These are phyloP conservation scores for Mirounga angustirostris DNA, from an alignment of 2,113 vertebrate genomes.

Conservation along the genomic window DNA sequence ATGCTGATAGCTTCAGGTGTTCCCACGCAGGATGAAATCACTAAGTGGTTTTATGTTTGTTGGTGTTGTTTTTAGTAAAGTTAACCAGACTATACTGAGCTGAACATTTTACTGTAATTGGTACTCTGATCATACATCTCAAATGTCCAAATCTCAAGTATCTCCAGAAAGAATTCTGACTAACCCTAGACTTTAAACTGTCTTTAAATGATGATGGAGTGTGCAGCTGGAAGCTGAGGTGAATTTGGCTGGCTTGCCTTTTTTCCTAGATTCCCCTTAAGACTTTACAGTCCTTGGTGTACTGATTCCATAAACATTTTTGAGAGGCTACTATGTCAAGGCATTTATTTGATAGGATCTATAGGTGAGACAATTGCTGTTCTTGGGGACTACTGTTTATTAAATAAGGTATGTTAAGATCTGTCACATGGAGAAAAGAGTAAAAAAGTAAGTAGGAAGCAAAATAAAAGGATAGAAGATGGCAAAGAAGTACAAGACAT, in stretches of 20 bases:
- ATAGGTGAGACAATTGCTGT: not conserved
- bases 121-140: not conserved
- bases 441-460: not conserved
- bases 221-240: not conserved
- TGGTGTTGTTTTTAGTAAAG: constrained; percentile 41
- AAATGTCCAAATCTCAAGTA: constrained; percentile 38
- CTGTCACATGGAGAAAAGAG: not conserved
- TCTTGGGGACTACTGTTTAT: constrained; percentile 6
- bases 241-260: constrained; percentile 42
- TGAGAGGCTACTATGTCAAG: not conserved
- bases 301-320: not conserved
- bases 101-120: constrained; percentile 22
- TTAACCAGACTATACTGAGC: not conserved
- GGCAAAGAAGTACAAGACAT: constrained; percentile 14
- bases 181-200: not conserved
- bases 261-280: not conserved
- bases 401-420: not conserved
- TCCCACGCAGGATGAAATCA: not conserved
- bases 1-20: not conserved
- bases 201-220: not conserved
- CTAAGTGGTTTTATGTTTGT: not conserved
- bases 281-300: not conserved
- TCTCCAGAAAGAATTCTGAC: not conserved
- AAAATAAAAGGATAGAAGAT: constrained; percentile 38
- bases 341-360: not conserved